Evolutionary conservation across 92 coral and sea anemone genomes (phyloP).

Genomic region (Phymanthus crucifer): DNA sequence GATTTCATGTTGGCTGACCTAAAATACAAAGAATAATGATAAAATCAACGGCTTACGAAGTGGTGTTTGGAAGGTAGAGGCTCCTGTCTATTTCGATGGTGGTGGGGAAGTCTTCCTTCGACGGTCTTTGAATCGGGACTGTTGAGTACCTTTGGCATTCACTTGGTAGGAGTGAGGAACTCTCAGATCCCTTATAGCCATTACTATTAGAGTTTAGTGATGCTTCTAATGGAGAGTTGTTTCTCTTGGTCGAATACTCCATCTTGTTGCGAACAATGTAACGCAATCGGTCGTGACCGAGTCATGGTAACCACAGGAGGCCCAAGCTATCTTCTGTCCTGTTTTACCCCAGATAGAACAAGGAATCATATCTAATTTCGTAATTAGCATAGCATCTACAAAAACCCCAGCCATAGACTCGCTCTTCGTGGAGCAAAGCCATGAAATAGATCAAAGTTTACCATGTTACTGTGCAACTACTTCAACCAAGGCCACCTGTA

Average conservation of each 20-base stretch:
- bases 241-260: neutral
- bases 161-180: neutral
- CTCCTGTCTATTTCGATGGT: constrained; percentile 21
- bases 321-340: too few relatives aligned
- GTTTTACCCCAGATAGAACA: too few relatives aligned
- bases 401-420: too few relatives aligned
- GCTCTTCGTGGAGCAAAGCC: too few relatives aligned
- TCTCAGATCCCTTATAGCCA: constrained; percentile 11
- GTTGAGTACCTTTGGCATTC: constrained; percentile 12
- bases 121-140: neutral
- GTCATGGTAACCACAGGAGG: too few relatives aligned
- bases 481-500: too few relatives aligned
- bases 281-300: neutral
- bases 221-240: too few relatives aligned
- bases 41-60: neutral
- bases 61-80: constrained; percentile 16
- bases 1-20: neutral
- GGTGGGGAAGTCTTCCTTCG: constrained; percentile 14
- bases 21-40: neutral
- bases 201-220: neutral
- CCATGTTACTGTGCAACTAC: too few relatives aligned
- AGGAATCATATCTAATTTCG: too few relatives aligned
- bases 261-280: neutral
- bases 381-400: too few relatives aligned
- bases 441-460: too few relatives aligned